phyloP scores from a whole-genome alignment of 1,140 invertebrate genomes.

The Spodoptera litura region DNA sequence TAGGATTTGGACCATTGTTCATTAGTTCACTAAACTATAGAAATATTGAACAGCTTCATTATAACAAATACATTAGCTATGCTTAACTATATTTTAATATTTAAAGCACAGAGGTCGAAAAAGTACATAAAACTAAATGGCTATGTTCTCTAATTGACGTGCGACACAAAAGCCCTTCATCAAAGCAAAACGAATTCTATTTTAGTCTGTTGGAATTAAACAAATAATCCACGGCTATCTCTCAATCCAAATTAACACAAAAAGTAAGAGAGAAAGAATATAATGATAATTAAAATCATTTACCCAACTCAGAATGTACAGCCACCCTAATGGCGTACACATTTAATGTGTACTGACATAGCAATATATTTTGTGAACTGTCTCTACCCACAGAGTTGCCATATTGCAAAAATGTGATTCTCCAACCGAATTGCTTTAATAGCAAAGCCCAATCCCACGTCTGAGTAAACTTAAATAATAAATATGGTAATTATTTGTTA shows the following conservation, averaged over 20 bases:
- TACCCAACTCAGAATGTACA: slow-evolving; percentile 30
- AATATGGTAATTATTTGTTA: slow-evolving; percentile 41
- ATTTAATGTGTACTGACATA: slow-evolving; percentile 24
- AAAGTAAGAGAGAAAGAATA: slow-evolving; percentile 14
- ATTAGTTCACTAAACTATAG: slow-evolving; percentile 7
- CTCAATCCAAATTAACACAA: slow-evolving; percentile 4
- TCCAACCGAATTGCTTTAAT: slow-evolving; percentile 20
- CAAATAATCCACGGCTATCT: neutral
- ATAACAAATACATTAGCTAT: no score
- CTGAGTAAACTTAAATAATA: slow-evolving; percentile 30
- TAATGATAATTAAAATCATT: slow-evolving; percentile 44
- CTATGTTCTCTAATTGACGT: no score
- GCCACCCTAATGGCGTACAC: slow-evolving; percentile 21
- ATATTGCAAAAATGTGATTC: slow-evolving; percentile 40
- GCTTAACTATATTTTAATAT: no score
- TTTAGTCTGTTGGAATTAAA: neutral
- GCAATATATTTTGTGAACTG: slow-evolving; percentile 37
- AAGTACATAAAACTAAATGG: no score
- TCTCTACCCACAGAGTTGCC: slow-evolving; percentile 18
- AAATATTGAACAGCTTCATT: neutral
- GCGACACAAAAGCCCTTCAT: no score
- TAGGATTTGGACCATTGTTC: slow-evolving; percentile 25
- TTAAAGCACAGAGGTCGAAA: no score
- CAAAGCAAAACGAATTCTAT: no score
- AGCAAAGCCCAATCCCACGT: neutral